Base-by-base conservation (phyloP, 2,888 invertebrate genomes). In the Scaptomyza polygonia region DNA sequence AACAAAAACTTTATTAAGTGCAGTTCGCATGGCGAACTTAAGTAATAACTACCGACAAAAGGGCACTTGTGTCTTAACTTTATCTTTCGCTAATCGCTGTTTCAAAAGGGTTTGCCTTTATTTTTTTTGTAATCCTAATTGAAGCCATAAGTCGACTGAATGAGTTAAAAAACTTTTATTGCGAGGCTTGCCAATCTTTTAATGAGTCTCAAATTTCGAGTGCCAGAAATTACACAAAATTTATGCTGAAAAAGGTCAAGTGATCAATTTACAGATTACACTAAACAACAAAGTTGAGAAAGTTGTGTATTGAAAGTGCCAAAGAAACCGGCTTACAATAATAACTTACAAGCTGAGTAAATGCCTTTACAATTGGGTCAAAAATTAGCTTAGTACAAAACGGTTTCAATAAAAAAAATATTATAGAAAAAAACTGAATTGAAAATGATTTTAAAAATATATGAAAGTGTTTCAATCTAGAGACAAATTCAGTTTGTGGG, bases 41-140 rank as follows among this genome's bases (percentile, higher is more conserved):
- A 78, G 44, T 55, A 54, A 66, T 44, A 57, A 45, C 57, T 53
- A 63, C 78, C 40, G 69, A 59, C 67, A 56, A 3, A 36, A 8
- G 59, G 34, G 25, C 80, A 68, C 72, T 82, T 72, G 66, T 54
- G 57, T 45, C 58, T 43, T 59, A 79, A 71, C 61, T 59, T 66
- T 40, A 63, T 68, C 40, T n/a, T 39, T 53, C 42, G 29, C 67
- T 79, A 67, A 77, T 65, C 80, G 65, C 45, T 44, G 34, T 51
- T 65, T 44, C 36, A 49, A 76, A 64, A 57, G 55, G 62, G 5
- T 25, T 25, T n/a, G n/a, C n/a, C n/a, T n/a, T n/a, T n/a, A n/a
- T n/a, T 21, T 18, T 55, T 47, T 39, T 52, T 61, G 42, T 79
- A 79, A 83, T 61, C 79, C 80, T 79, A 79, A 79, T 83, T 79